A percentile compares a stretch with the other conserved stretches of the same genome.
Evolutionary conservation across 2,797 vertebrate genomes (phyloP).

Genomic region (Gymnocypris eckloni): DNA sequence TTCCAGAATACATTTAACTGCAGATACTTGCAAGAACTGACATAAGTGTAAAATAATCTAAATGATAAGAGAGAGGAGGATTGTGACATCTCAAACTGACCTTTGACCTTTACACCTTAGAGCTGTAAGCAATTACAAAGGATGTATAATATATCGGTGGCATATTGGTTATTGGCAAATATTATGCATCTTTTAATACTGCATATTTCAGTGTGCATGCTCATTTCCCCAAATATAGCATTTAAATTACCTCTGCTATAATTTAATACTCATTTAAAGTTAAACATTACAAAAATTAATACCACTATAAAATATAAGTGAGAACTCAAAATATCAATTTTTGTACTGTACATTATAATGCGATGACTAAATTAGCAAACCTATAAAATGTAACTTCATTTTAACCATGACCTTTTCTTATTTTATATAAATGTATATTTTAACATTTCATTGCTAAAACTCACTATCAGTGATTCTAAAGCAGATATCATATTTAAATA

Average conservation of each 20-base stretch:
- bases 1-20: not conserved
- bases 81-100: not conserved
- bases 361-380: too few relatives aligned
- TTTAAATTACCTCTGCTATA: not conserved
- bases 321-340: not conserved
- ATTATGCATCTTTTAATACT: not conserved
- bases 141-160: not conserved
- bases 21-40: not conserved
- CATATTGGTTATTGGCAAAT: not conserved
- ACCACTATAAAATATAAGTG: not conserved
- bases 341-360: not conserved
- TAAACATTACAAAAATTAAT: not conserved
- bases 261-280: not conserved
- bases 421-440: not conserved
- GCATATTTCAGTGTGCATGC: not conserved
- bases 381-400: not conserved
- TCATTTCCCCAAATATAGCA: not conserved
- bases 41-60: not conserved
- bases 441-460: not conserved
- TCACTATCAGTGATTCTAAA: not conserved
- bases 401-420: not conserved
- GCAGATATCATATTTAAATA: not conserved
- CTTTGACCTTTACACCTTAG: not conserved
- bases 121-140: not conserved
- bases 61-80: not conserved